Evolutionary conservation across 2,113 vertebrate species (phyloP).

Genomic region (Oreochromis spilurus): DNA sequence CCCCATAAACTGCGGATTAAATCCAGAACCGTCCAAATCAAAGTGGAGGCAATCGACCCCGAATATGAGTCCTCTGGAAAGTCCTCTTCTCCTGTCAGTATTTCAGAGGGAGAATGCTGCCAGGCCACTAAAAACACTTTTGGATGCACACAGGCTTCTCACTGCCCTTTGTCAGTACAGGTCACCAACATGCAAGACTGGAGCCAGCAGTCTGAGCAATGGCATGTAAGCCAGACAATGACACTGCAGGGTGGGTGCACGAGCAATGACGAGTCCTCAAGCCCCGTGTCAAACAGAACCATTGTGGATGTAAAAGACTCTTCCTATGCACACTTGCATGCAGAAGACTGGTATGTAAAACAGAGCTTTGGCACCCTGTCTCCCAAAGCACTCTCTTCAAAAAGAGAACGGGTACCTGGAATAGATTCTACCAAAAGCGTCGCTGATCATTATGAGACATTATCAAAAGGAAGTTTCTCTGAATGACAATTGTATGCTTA

Average conservation of each 20-base stretch:
- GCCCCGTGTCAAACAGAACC: slow-evolving; percentile 18
- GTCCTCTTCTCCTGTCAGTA: slow-evolving; percentile 71
- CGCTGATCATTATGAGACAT: slow-evolving; percentile 62
- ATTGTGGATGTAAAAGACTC: slow-evolving; percentile 69
- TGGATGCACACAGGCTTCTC: slow-evolving; percentile 70
- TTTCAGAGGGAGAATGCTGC: slow-evolving; percentile 74
- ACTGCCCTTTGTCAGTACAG: slow-evolving; percentile 84
- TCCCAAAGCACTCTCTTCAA: slow-evolving; percentile 81
- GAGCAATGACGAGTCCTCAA: slow-evolving; percentile 26
- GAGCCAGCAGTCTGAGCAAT: slow-evolving; percentile 81
- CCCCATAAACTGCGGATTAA: slow-evolving; percentile 96
- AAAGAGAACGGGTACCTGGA: slow-evolving; percentile 80
- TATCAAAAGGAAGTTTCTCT: slow-evolving; percentile 66
- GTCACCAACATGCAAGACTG: slow-evolving; percentile 87
- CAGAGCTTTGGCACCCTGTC: slow-evolving; percentile 78
- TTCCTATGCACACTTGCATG: slow-evolving; percentile 74
- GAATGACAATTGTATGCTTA: slow-evolving; percentile 74
- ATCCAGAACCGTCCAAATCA: slow-evolving; percentile 87
- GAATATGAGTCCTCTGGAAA: slow-evolving; percentile 83
- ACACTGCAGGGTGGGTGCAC: slow-evolving; percentile 70
- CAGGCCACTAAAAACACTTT: slow-evolving; percentile 70
- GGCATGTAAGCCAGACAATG: slow-evolving; percentile 79
- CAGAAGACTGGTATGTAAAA: slow-evolving; percentile 80
- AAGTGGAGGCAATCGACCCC: slow-evolving; percentile 84
- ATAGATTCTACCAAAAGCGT: slow-evolving; percentile 79